Percentiles rank a stretch among this genome's conserved stretches.
Conservation (phyloP, 2,888 invertebrate genomes). For the Sialis fuliginosa region DNA sequence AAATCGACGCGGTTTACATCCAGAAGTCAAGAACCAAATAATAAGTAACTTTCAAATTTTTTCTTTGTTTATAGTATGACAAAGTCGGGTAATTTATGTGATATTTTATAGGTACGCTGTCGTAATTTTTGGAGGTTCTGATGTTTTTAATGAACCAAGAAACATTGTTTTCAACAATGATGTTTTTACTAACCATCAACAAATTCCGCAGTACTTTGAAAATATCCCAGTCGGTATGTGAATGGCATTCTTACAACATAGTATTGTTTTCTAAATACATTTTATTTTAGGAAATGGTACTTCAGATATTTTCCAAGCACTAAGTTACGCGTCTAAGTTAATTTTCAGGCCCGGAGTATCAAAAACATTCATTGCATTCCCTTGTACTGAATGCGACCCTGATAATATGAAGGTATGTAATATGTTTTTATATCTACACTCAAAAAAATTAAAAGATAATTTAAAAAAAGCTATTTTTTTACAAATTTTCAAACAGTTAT, state of each 20-base stretch:
- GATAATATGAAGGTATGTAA: constrained; percentile 43
- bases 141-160: constrained; percentile 52
- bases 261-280: too few relatives aligned
- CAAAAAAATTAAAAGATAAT: too few relatives aligned
- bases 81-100: not conserved
- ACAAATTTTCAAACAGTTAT: too few relatives aligned
- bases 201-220: constrained; percentile 47
- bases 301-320: constrained; percentile 57
- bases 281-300: constrained; percentile 29
- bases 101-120: constrained; percentile 48
- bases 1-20: too few relatives aligned
- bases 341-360: constrained; percentile 71
- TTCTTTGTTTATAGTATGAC: too few relatives aligned
- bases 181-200: constrained; percentile 45
- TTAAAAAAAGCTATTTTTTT: too few relatives aligned
- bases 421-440: not conserved
- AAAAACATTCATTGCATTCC: constrained; percentile 62
- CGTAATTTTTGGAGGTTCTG: constrained; percentile 65
- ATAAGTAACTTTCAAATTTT: too few relatives aligned
- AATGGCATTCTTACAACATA: constrained; percentile 1
- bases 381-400: constrained; percentile 59
- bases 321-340: constrained; percentile 51
- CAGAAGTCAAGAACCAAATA: too few relatives aligned
- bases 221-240: constrained; percentile 44
- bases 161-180: constrained; percentile 54